Evolutionary conservation across 2,888 invertebrate species (phyloP).

Genomic region (Tineola bisselliella): DNA sequence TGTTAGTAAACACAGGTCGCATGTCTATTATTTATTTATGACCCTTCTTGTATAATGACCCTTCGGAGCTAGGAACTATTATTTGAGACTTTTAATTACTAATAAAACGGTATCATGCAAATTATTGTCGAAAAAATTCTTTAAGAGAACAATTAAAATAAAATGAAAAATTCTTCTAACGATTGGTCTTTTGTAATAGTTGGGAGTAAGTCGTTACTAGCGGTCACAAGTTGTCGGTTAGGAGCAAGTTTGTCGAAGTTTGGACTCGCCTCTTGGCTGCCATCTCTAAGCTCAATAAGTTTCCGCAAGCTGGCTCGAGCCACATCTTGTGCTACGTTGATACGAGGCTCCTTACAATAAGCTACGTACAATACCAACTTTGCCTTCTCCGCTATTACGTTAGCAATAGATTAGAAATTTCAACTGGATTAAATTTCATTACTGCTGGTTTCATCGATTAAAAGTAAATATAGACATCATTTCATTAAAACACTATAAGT

Average conservation of each 20-base stretch:
- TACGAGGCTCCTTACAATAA: conserved; percentile 1
- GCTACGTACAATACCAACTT: conserved; percentile 6
- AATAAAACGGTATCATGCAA: background rate
- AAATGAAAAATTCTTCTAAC: background rate
- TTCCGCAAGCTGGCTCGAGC: conserved; percentile 17
- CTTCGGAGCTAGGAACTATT: background rate
- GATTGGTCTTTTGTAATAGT: conserved; percentile 8
- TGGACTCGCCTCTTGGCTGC: conserved; percentile 22
- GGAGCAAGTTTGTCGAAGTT: conserved; percentile 24
- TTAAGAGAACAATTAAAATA: background rate
- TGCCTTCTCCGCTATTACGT: background rate
- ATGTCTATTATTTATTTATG: background rate
- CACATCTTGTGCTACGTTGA: conserved; percentile 7
- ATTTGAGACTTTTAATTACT: background rate
- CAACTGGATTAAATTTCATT: background rate
- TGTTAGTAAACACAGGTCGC: conserved; percentile 3
- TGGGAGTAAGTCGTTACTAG: background rate
- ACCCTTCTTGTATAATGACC: background rate
- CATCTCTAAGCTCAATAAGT: conserved; percentile 26
- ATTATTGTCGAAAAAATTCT: background rate
- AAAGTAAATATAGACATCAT: too few relatives aligned
- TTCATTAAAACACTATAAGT: too few relatives aligned
- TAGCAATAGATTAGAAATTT: background rate
- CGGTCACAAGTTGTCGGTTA: background rate
- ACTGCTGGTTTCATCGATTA: too few relatives aligned